Evolutionary conservation across 1,140 invertebrate species (phyloP).

Genomic region (Nixonia krombeini): DNA sequence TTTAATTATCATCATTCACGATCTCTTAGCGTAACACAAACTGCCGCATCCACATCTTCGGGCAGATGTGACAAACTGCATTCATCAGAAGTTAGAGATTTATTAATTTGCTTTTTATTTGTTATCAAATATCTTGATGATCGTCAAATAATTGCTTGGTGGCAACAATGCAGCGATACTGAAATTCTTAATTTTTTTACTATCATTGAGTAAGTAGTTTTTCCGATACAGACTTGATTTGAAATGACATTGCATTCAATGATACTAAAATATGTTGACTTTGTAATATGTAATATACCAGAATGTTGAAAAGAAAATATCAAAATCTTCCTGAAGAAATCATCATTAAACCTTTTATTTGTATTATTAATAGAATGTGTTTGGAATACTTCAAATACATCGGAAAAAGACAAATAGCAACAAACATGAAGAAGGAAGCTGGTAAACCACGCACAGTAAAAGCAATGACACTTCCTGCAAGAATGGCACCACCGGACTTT

Average conservation of each 20-base stretch:
- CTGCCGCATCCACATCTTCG: constrained; percentile 47
- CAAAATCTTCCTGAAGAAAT: no score
- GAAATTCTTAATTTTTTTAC: constrained; percentile 86
- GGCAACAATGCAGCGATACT: constrained; percentile 84
- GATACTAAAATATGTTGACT: no score
- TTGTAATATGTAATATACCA: no score
- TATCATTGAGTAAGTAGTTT: constrained; percentile 80
- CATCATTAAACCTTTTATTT: no score
- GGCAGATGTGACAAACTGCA: constrained; percentile 83
- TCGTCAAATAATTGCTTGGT: constrained; percentile 91
- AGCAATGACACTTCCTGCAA: constrained; percentile 83
- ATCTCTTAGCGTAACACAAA: constrained; percentile 74
- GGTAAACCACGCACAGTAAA: constrained; percentile 74
- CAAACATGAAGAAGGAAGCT: constrained; percentile 66
- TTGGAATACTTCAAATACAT: constrained; percentile 91
- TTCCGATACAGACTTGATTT: neutral
- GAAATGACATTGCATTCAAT: no score
- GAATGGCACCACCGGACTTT: constrained; percentile 81
- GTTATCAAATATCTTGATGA: constrained; percentile 91
- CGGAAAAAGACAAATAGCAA: constrained; percentile 82
- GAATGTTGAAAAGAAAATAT: no score
- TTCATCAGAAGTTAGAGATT: constrained; percentile 84
- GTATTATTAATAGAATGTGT: constrained; percentile 78
- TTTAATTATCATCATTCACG: constrained; percentile 63
- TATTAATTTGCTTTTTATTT: constrained; percentile 92